Evolutionary conservation across 2,113 vertebrate species (phyloP), one percentile per base, ranked within the genome.

Genomic region (Pseudorasbora parva): DNA sequence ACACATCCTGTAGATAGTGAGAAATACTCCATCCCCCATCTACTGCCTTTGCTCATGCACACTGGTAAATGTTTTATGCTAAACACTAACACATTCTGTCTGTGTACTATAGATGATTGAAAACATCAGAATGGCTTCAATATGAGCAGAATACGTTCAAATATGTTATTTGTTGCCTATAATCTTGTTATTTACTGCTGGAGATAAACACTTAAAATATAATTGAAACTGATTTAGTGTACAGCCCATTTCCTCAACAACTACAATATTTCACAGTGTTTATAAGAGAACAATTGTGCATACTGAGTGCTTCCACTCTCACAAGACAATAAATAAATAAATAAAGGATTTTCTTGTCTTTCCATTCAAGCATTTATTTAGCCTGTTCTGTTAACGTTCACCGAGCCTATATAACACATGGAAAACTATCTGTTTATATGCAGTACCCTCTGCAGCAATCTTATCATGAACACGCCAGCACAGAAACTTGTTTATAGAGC

Each of bases 1-100:
- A 72, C 85, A 81, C 81, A 92, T 93, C 89, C 91, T 78, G 87
- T 79, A 85, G 81, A 72, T 85, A 43, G 84, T 77, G 27, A 83
- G 81, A 76, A 41, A 41, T 30, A 27, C 12, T 89, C 76, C 80
- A 82, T 68, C 78, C 87, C 85, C 89, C 82, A 59, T 56, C 17
- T 83, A 64, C 49, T 75, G 72, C 23, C 21, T 9, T 68, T 85
- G 68, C 33, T 27, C 43, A 64, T 54, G 77, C 56, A 41, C 62
- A 41, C 11, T 69, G 30, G 21, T 69, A 81, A 71, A 81, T 81
- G 79, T 69, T 69, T 69, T 54, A 81, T 66, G 78, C 43, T 66
- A 64, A 79, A 81, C 30, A 62, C 27, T 45, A 43, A 71, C 69
- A 41, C 43, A 41, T 81, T 43, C 69, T 84, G 71, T 54, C 56